These are phyloP conservation scores for Zygaena filipendulae DNA, from an alignment of 2,888 invertebrate genomes.

Conservation along the genomic window DNA sequence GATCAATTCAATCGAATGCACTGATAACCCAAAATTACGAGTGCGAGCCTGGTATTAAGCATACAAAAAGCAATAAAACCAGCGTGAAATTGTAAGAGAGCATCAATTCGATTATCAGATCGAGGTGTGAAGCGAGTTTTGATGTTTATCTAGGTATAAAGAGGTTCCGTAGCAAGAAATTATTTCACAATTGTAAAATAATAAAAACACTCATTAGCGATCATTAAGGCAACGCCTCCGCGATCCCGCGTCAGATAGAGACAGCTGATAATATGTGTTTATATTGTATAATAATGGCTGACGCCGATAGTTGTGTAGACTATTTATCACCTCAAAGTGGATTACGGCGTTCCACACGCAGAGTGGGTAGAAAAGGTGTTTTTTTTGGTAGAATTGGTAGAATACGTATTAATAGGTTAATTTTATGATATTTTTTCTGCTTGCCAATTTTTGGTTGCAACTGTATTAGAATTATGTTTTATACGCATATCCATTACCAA, in stretches of 20 bases:
- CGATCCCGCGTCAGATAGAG: conserved; percentile 54
- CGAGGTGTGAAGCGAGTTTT: conserved; percentile 66
- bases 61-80: conserved; percentile 62
- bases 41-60: conserved; percentile 52
- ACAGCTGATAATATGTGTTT: conserved; percentile 49
- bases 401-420: too few relatives aligned
- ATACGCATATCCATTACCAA: too few relatives aligned
- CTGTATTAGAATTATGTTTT: too few relatives aligned
- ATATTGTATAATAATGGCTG: conserved; percentile 45
- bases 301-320: conserved; percentile 24
- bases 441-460: too few relatives aligned
- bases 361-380: too few relatives aligned
- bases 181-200: conserved; percentile 66
- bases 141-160: conserved; percentile 69
- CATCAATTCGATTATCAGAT: conserved; percentile 69
- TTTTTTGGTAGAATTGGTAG: too few relatives aligned
- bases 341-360: too few relatives aligned
- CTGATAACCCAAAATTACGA: conserved; percentile 62
- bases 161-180: conserved; percentile 63
- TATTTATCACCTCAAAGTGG: conserved; percentile 28
- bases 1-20: conserved; percentile 56
- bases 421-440: too few relatives aligned
- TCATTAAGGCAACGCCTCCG: conserved; percentile 60
- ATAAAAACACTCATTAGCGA: conserved; percentile 66
- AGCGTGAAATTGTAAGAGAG: conserved; percentile 64